These are phyloP conservation scores for Macroglossus sobrinus DNA, from an alignment of 2,113 vertebrate genomes.

Conservation along the genomic window DNA sequence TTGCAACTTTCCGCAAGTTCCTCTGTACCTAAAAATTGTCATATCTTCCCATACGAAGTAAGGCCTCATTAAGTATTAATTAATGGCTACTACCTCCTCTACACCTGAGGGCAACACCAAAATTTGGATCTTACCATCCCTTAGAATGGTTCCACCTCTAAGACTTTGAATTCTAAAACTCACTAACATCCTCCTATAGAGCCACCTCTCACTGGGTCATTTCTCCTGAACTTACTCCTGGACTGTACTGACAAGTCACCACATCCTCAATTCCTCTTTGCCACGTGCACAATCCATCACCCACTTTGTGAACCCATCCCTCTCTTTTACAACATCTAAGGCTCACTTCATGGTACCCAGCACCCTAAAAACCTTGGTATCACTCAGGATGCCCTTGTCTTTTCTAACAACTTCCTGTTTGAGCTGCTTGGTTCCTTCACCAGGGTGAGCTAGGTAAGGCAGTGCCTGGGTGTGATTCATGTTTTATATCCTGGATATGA, in stretches of 20 bases:
- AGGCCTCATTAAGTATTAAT: background rate
- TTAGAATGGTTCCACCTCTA: background rate
- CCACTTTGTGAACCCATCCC: background rate
- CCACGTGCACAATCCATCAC: background rate
- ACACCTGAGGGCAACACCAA: background rate
- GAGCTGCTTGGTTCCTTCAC: background rate
- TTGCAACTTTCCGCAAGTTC: background rate
- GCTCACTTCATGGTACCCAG: background rate
- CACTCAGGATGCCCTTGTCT: background rate
- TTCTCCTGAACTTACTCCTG: background rate
- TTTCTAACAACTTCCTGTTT: background rate
- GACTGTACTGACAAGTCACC: rapidly evolving
- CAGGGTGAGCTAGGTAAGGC: background rate
- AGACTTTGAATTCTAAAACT: background rate
- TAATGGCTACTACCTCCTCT: background rate
- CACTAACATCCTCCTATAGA: background rate
- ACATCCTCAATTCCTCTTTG: background rate
- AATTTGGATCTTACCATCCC: background rate
- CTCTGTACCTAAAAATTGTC: background rate
- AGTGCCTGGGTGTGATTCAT: background rate
- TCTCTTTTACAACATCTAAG: background rate
- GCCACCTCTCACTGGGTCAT: background rate
- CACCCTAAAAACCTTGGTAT: background rate
- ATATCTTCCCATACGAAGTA: background rate
- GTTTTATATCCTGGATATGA: background rate